Evolutionary conservation across 2,113 vertebrate genomes (phyloP).

Genomic region (Xenopus borealis): DNA sequence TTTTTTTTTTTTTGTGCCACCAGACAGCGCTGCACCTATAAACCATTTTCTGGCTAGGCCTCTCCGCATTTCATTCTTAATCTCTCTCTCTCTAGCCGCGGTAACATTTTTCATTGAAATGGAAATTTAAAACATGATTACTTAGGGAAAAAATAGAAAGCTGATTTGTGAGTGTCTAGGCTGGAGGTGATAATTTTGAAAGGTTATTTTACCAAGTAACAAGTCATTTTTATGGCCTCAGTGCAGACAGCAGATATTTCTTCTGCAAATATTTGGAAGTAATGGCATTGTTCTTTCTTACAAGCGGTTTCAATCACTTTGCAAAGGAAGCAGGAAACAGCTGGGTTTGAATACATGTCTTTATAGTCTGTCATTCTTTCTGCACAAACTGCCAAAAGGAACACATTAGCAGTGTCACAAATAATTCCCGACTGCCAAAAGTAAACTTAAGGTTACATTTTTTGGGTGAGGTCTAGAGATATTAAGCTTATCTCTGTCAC

Average conservation of each 20-base stretch:
- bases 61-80: slow-evolving; percentile 43
- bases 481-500: slow-evolving; percentile 27
- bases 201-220: slow-evolving; percentile 54
- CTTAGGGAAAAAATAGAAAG: slow-evolving; percentile 52
- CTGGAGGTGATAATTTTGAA: slow-evolving; percentile 56
- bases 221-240: slow-evolving; percentile 54
- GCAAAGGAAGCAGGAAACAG: slow-evolving; percentile 66
- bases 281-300: slow-evolving; percentile 51
- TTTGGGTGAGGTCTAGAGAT: slow-evolving; percentile 22
- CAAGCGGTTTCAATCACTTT: slow-evolving; percentile 63
- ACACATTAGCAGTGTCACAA: slow-evolving; percentile 49
- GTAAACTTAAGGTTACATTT: slow-evolving; percentile 46
- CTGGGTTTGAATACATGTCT: slow-evolving; percentile 57
- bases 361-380: slow-evolving; percentile 49
- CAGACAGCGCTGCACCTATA: slow-evolving; percentile 21
- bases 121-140: slow-evolving; percentile 52
- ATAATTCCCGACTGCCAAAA: slow-evolving; percentile 46
- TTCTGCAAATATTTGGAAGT: slow-evolving; percentile 57
- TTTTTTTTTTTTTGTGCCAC: slow-evolving; percentile 6
- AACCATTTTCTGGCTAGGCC: slow-evolving; percentile 32
- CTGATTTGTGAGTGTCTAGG: slow-evolving; percentile 43
- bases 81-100: slow-evolving; percentile 46
- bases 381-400: slow-evolving; percentile 47
- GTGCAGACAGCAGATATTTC: slow-evolving; percentile 59
- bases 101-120: slow-evolving; percentile 41